Percentiles rank a stretch among this genome's conserved stretches.
Conservation (phyloP, 2,797 vertebrate species). For the Falco cherrug region DNA sequence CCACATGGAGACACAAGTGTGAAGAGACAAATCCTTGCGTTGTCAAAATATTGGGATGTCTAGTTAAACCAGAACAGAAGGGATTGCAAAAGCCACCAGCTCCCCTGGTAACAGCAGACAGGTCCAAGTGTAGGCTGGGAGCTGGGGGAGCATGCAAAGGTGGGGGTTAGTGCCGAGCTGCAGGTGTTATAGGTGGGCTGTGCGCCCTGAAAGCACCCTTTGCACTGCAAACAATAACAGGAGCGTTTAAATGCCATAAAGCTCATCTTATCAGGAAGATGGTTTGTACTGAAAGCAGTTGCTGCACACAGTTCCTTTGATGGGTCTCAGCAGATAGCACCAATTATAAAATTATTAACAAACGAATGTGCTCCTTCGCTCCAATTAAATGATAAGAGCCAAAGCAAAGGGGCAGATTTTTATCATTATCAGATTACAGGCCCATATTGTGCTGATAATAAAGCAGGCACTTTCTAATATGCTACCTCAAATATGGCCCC, state of each 20-base stretch:
- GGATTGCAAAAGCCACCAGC: not conserved
- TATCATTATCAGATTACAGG: slow-evolving; percentile 53
- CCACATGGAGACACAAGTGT: not conserved
- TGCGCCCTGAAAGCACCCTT: not conserved
- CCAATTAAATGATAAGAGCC: slow-evolving; percentile 70
- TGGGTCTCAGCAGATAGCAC: slow-evolving; percentile 30
- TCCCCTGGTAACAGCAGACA: not conserved
- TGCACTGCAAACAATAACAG: not conserved
- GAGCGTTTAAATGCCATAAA: not conserved
- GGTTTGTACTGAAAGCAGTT: not conserved
- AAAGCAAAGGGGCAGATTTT: slow-evolving; percentile 57
- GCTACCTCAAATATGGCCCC: not conserved
- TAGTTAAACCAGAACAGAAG: not conserved
- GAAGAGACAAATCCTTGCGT: not conserved
- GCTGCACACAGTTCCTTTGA: not conserved
- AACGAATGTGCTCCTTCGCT: slow-evolving; percentile 8
- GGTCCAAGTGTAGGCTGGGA: rapidly evolving
- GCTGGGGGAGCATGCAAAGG: rapidly evolving
- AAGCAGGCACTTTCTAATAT: not conserved
- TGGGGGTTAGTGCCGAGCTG: rapidly evolving
- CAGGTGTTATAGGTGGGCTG: not conserved
- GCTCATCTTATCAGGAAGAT: not conserved
- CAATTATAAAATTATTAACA: slow-evolving; percentile 66
- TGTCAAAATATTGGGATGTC: slow-evolving; percentile 33
- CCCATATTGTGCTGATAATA: slow-evolving; percentile 41